Percentiles rank a stretch among this genome's conserved stretches.
These are phyloP conservation scores for Zaprionus inermis DNA, from an alignment of 1,140 invertebrate species.

Conservation along the genomic window DNA sequence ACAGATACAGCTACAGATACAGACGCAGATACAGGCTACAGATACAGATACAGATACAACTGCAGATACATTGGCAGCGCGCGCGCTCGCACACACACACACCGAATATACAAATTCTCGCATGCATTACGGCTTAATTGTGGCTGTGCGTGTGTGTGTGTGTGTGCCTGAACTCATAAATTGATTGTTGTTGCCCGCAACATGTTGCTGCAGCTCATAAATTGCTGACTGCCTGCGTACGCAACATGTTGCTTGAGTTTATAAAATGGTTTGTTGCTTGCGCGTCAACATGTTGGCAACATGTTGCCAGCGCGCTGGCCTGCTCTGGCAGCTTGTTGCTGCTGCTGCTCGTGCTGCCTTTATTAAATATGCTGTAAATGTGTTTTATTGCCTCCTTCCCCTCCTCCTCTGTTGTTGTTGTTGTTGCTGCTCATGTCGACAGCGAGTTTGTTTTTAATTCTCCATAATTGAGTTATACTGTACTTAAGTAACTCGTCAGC, in stretches of 20 bases:
- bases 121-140: constrained; percentile 80
- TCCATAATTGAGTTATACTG: constrained; percentile 79
- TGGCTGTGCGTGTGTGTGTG: constrained; percentile 38
- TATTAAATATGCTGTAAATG: constrained; percentile 44
- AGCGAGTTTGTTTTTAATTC: constrained; percentile 79
- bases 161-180: constrained; percentile 31
- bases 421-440: constrained; percentile 41
- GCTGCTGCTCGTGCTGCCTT: not conserved
- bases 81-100: constrained; percentile 76
- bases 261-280: constrained; percentile 58
- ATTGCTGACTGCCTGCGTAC: constrained; percentile 40
- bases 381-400: constrained; percentile 81
- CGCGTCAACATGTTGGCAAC: not conserved
- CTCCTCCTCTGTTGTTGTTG: constrained; percentile 52
- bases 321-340: not conserved
- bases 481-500: constrained; percentile 77
- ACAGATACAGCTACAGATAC: constrained; percentile 28
- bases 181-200: constrained; percentile 25
- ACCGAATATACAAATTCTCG: constrained; percentile 64
- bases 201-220: constrained; percentile 58
- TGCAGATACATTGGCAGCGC: constrained; percentile 34
- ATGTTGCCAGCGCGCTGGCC: not conserved
- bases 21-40: constrained; percentile 5
- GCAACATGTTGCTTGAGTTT: constrained; percentile 50
- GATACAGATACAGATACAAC: constrained; percentile 62